phyloP scores from a whole-genome alignment of 64 coral and sea anemone species.

The Montipora sp. region DNA sequence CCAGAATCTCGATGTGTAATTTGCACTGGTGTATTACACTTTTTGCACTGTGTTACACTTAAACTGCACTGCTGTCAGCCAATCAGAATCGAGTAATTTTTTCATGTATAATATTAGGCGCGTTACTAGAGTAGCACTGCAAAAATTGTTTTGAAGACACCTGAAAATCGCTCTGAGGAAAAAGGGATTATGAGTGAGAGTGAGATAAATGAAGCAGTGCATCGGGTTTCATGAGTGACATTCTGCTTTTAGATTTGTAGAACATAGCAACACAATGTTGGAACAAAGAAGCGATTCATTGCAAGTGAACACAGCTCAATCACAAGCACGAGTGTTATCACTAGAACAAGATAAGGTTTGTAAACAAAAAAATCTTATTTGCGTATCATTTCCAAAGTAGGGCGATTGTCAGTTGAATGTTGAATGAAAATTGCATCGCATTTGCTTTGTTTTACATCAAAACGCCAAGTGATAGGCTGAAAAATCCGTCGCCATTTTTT shows the following conservation, averaged over 20 bases:
- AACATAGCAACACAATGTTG: constrained; percentile 97
- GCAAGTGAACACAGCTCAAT: constrained; percentile 90
- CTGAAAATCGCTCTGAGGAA: too few relatives aligned
- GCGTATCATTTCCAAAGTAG: neutral
- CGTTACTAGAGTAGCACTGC: too few relatives aligned
- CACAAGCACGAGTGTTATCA: constrained; percentile 79
- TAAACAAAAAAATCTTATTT: neutral
- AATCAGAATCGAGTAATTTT: too few relatives aligned
- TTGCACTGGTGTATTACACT: too few relatives aligned
- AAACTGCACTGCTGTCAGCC: too few relatives aligned
- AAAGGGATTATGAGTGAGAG: too few relatives aligned
- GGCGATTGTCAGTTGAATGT: neutral
- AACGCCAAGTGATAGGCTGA: too few relatives aligned
- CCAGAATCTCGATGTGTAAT: too few relatives aligned
- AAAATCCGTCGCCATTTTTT: neutral
- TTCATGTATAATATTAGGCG: too few relatives aligned
- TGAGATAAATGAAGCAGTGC: too few relatives aligned
- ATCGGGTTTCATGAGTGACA: neutral
- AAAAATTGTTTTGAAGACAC: too few relatives aligned
- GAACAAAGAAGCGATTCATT: constrained; percentile 96
- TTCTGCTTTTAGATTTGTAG: constrained; percentile 66
- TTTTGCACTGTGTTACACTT: too few relatives aligned
- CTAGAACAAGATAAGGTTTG: constrained; percentile 94
- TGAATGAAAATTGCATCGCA: neutral
- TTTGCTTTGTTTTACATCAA: neutral